Base-by-base conservation (phyloP, 2,888 invertebrate genomes). In the Odontocolon sp. region DNA sequence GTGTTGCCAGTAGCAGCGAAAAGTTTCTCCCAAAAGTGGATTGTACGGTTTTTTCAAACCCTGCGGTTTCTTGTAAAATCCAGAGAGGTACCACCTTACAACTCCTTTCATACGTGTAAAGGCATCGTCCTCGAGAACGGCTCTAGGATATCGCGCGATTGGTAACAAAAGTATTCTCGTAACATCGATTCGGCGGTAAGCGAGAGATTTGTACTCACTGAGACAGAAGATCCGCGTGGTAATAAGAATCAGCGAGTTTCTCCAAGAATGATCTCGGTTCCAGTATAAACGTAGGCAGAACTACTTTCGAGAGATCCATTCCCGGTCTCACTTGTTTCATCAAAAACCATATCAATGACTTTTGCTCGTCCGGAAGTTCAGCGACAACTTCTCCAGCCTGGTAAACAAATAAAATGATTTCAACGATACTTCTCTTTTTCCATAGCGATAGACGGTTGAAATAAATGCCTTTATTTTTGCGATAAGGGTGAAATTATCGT, bases 21-120 rank as follows among this genome's bases (percentile, higher is more conserved):
- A 98, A 0, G 95, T 95, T 91, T 98, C 98, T 0, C 98, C 98
- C 54, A 98, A 92, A 63, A 98, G 96, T 0, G 98, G 98, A 92
- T 98, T 98, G 89, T 98, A 98, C 0, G 98, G 98, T 89, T 98
- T 98, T 91, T 98, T 98, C 52, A 98, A 92, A 2, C 98, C 98
- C 90, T 96, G 97, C 0, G 98, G 98, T 89, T 98, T 98, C 84
- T 97, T 95, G 91, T 98, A 97, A 87, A 98, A 94, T 1, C 98
- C 98, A 0, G 97, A 97, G 26, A 98, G 92, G 91, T 98, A 98
- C 97, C 97, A 98, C 84, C 95, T 94, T 0, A 97, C 95, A 0
- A 98, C 95, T 18, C 93, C 92, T 87, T 97, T 97, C 95, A 98
- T 98, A 77, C 98, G 93, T 21, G 94, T 94, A 89, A 96, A 97